These are phyloP conservation scores for Staurois parvus DNA, from an alignment of 2,797 vertebrate genomes.

Conservation along the genomic window DNA sequence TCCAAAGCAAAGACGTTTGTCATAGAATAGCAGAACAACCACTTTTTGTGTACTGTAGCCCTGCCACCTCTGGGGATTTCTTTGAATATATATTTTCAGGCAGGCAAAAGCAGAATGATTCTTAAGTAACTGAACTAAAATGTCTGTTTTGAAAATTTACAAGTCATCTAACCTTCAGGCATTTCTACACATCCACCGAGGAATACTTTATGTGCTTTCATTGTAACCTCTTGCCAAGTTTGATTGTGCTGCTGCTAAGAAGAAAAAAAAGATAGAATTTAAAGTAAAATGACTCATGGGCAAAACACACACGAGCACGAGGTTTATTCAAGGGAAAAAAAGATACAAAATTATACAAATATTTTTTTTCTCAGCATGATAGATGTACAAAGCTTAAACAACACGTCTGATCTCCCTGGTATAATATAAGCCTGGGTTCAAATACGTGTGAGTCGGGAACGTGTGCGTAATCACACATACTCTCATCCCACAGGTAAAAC, in stretches of 20 bases:
- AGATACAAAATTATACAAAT: slow-evolving; percentile 11
- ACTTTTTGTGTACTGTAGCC: slow-evolving; percentile 22
- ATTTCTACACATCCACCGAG: slow-evolving; percentile 49
- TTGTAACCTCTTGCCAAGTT: slow-evolving; percentile 60
- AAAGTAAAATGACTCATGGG: slow-evolving; percentile 39
- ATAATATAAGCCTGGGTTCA: background rate
- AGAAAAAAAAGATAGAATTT: slow-evolving; percentile 36
- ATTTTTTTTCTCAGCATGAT: background rate
- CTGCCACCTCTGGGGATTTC: slow-evolving; percentile 27
- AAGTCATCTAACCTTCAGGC: slow-evolving; percentile 55
- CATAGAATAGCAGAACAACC: slow-evolving; percentile 29
- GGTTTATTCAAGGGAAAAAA: slow-evolving; percentile 26
- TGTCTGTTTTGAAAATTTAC: slow-evolving; percentile 60
- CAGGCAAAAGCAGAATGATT: slow-evolving; percentile 25
- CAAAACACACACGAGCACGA: slow-evolving; percentile 30
- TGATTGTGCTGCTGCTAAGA: slow-evolving; percentile 44
- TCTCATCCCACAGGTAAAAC: too few relatives aligned
- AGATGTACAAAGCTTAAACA: background rate
- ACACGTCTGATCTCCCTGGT: background rate
- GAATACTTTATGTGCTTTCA: slow-evolving; percentile 57
- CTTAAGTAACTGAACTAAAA: slow-evolving; percentile 57
- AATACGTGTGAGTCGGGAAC: too few relatives aligned
- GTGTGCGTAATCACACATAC: too few relatives aligned
- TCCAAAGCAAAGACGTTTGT: slow-evolving; percentile 31
- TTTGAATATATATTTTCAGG: slow-evolving; percentile 36